Percentiles rank a stretch among this genome's conserved stretches.
phyloP scores from a whole-genome alignment of 53 echinoderm and acorn worm genomes.

The Holothuria leucospilota region DNA sequence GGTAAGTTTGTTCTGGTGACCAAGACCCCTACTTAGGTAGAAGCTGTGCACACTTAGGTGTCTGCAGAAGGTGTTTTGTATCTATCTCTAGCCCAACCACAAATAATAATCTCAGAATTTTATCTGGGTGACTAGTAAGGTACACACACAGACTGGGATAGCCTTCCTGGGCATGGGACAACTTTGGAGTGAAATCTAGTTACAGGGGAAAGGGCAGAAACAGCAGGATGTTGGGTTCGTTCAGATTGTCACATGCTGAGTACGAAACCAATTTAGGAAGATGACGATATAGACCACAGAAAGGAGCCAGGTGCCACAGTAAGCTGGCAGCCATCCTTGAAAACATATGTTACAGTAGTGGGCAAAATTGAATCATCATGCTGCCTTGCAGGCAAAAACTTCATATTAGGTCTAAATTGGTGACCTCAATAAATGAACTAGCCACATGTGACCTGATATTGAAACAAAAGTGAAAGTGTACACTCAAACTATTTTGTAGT shows the following conservation, averaged over 20 bases:
- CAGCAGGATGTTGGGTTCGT: constrained; percentile 7
- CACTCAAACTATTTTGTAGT: too few species aligned
- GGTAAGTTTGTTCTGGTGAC: not conserved
- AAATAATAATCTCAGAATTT: constrained; percentile 16
- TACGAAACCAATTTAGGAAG: not conserved
- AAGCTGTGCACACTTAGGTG: constrained; percentile 24
- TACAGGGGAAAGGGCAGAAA: too few species aligned
- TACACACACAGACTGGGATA: too few species aligned
- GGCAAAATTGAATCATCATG: not conserved
- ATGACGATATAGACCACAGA: not conserved
- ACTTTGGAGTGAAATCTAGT: too few species aligned
- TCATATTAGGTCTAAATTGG: not conserved
- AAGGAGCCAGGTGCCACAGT: not conserved
- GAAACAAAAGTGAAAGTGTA: too few species aligned
- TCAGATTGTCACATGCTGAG: not conserved
- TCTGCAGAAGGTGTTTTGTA: constrained; percentile 14
- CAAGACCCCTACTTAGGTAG: constrained; percentile 25
- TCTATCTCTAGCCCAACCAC: not conserved
- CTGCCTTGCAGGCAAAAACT: constrained; percentile 22
- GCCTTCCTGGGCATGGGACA: too few species aligned
- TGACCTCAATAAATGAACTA: not conserved
- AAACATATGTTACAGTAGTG: constrained; percentile 20
- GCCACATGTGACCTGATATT: too few species aligned
- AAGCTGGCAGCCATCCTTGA: constrained; percentile 14
- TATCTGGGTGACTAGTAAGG: not conserved